Conservation (phyloP, 2,797 vertebrate species). For the Notolabrus celidotus region DNA sequence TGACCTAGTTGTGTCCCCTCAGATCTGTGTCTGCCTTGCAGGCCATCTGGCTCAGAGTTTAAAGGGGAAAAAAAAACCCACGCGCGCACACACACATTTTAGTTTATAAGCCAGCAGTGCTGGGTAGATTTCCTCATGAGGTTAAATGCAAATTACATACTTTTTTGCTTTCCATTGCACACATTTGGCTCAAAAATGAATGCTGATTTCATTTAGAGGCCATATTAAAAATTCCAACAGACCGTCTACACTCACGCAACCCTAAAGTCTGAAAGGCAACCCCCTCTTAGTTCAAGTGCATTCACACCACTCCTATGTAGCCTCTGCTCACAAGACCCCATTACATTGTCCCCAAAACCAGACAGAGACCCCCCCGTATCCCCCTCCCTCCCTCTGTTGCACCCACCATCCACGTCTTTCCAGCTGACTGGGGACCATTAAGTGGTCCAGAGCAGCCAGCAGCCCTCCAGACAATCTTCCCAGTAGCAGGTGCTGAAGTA, state of each 20-base stretch:
- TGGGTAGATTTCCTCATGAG: conserved; percentile 12
- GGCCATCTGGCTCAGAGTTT: conserved; percentile 65
- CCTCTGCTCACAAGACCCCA: conserved; percentile 44
- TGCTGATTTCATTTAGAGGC: background rate
- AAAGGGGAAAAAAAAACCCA: conserved; percentile 22
- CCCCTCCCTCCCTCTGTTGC: conserved; percentile 31
- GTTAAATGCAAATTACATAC: background rate
- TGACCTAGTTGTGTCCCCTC: conserved; percentile 77
- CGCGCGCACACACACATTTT: conserved; percentile 1
- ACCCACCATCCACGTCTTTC: conserved; percentile 57
- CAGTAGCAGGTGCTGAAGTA: conserved; percentile 80
- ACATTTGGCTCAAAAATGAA: conserved; percentile 4
- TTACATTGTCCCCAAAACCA: conserved; percentile 61
- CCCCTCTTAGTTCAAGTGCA: conserved; percentile 37
- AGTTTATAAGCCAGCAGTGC: conserved; percentile 4
- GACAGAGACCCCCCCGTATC: conserved; percentile 61
- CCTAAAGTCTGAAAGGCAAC: conserved; percentile 31
- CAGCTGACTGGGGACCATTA: conserved; percentile 80
- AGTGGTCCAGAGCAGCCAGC: conserved; percentile 66
- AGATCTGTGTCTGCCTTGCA: conserved; percentile 69
- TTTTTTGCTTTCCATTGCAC: conserved; percentile 10
- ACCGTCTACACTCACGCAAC: background rate
- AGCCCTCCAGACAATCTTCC: conserved; percentile 71
- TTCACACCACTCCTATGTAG: conserved; percentile 53
- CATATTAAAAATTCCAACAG: conserved; percentile 28